These are phyloP conservation scores for Brachionus paranguensis DNA, from an alignment of 1,140 invertebrate genomes.

Conservation along the genomic window DNA sequence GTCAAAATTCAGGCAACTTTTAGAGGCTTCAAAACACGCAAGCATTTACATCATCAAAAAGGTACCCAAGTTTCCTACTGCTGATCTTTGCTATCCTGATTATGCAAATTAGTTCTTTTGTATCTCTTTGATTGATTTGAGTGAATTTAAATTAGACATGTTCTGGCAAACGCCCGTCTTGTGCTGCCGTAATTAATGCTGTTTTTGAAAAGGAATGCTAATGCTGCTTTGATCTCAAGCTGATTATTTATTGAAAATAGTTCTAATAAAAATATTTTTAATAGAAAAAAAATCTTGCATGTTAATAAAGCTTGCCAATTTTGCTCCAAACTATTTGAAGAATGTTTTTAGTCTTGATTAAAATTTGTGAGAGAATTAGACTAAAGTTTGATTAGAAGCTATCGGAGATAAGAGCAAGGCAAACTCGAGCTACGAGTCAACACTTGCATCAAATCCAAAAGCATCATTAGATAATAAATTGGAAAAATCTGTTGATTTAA, in stretches of 20 bases:
- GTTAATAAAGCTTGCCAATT: not conserved
- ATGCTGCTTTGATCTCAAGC: slow-evolving; percentile 1
- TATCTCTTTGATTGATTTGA: slow-evolving; percentile 8
- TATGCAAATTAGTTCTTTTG: not conserved
- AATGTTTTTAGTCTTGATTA: slow-evolving; percentile 33
- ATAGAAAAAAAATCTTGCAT: not conserved
- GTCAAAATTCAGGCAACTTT: slow-evolving; percentile 87
- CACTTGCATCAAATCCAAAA: not conserved
- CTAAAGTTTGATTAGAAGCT: not conserved
- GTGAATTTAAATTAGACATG: not conserved
- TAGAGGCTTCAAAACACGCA: slow-evolving; percentile 78
- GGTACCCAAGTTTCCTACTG: not conserved
- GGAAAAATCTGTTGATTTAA: slow-evolving; percentile 27
- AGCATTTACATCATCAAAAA: not conserved
- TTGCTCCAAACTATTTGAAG: not conserved
- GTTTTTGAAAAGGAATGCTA: not conserved
- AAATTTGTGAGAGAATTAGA: not conserved
- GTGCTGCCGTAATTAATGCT: not conserved
- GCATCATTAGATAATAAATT: slow-evolving; percentile 32
- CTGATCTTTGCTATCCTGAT: not conserved
- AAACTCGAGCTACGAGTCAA: not conserved
- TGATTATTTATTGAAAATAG: not conserved
- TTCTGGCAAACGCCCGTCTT: not conserved
- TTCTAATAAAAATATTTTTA: not conserved
- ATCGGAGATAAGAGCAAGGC: not conserved